Evolutionary conservation across 30 jellyfish, hydroid and myxozoan genomes (phyloP).

Genomic region (Hydractinia echinata): DNA sequence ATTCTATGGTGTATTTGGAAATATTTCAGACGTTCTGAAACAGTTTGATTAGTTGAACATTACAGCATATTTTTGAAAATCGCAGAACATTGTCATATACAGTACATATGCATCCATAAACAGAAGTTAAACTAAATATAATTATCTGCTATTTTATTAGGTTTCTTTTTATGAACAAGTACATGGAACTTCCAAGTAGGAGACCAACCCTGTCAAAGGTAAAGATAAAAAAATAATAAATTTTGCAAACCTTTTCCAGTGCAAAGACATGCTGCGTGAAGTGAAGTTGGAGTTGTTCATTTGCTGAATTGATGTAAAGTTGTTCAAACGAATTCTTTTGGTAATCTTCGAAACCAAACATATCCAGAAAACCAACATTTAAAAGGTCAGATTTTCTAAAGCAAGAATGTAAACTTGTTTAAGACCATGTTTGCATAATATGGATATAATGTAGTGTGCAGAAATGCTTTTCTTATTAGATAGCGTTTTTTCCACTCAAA

Average conservation of each 20-base stretch:
- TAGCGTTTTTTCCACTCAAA: too few relatives aligned
- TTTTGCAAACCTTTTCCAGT: conserved; percentile 55
- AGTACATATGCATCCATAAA: too few relatives aligned
- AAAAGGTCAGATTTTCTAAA: conserved; percentile 28
- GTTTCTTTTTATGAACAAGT: not conserved
- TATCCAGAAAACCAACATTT: conserved; percentile 68
- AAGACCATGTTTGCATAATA: too few relatives aligned
- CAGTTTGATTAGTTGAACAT: too few relatives aligned
- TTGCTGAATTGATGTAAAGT: conserved; percentile 74
- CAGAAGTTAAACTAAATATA: too few relatives aligned
- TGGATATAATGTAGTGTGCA: too few relatives aligned
- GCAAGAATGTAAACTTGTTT: not conserved
- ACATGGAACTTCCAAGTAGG: not conserved
- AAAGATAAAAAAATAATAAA: not conserved
- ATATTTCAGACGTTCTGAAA: too few relatives aligned
- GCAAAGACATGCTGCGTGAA: conserved; percentile 80
- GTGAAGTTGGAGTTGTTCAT: conserved; percentile 76
- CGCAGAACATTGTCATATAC: too few relatives aligned
- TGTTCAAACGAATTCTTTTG: conserved; percentile 69
- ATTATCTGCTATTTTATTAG: too few relatives aligned
- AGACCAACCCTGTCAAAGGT: not conserved
- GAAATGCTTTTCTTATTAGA: too few relatives aligned
- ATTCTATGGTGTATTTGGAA: too few relatives aligned
- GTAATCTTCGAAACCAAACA: conserved; percentile 78
- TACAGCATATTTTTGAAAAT: too few relatives aligned